Evolutionary conservation across 2,888 invertebrate species (phyloP).

Genomic region (Catocala fraxini): DNA sequence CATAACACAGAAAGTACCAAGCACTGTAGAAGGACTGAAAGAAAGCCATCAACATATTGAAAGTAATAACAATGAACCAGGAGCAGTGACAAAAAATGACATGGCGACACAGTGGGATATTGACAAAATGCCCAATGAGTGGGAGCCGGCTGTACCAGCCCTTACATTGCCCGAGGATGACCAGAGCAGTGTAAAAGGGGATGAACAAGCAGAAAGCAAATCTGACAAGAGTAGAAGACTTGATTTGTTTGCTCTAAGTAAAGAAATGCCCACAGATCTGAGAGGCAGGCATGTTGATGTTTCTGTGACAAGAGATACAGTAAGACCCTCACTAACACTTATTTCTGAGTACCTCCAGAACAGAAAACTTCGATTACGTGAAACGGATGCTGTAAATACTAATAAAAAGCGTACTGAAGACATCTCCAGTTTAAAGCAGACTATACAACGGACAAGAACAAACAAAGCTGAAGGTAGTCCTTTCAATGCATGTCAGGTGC

Average conservation of each 20-base stretch:
- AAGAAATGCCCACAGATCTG: conserved; percentile 80
- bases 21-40: conserved; percentile 35
- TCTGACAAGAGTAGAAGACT: conserved; percentile 64
- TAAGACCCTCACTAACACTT: conserved; percentile 70
- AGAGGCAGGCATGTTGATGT: conserved; percentile 60
- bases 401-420: conserved; percentile 66
- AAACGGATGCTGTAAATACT: conserved; percentile 51
- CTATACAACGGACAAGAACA: conserved; percentile 70
- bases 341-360: conserved; percentile 79
- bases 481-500: conserved; percentile 72
- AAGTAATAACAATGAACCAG: conserved; percentile 32
- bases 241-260: conserved; percentile 80
- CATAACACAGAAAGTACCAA: conserved; percentile 26
- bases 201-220: conserved; percentile 58
- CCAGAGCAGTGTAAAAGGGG: conserved; percentile 62
- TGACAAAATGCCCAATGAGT: conserved; percentile 66
- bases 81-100: conserved; percentile 57
- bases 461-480: conserved; percentile 71
- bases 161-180: conserved; percentile 67
- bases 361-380: conserved; percentile 72
- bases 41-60: conserved; percentile 40
- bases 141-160: conserved; percentile 68
- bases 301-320: conserved; percentile 50
- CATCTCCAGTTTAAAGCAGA: conserved; percentile 73
- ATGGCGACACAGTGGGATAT: conserved; percentile 79